Evolutionary conservation across 2,113 vertebrate species (phyloP).

Genomic region (Haplochromis burtoni): DNA sequence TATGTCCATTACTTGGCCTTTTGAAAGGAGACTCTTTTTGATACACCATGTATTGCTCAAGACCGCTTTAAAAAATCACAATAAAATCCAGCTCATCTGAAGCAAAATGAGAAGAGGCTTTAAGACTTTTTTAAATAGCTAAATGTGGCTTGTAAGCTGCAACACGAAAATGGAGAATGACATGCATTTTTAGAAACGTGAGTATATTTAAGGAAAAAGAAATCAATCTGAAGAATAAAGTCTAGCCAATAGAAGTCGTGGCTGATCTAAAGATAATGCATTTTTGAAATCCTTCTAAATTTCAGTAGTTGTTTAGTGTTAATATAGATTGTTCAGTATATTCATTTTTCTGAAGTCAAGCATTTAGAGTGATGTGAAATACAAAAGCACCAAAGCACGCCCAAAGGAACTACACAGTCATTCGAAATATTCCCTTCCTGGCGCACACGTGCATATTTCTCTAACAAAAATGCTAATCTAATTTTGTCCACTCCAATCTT

Average conservation of each 20-base stretch:
- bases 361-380: conserved; percentile 30
- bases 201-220: not conserved
- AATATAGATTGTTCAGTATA: not conserved
- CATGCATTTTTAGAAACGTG: not conserved
- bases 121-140: not conserved
- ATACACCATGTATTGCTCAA: not conserved
- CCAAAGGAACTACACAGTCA: not conserved
- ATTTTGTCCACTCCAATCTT: conserved; percentile 56
- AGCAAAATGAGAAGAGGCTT: not conserved
- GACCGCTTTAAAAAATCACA: not conserved
- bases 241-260: not conserved
- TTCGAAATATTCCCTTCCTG: not conserved
- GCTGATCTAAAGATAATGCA: not conserved
- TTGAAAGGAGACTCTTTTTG: not conserved
- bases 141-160: not conserved
- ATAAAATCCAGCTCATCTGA: accelerated
- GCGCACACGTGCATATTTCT: conserved; percentile 35
- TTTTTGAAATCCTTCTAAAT: not conserved
- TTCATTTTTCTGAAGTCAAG: conserved; percentile 3
- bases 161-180: accelerated
- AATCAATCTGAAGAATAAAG: not conserved
- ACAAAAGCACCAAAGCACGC: conserved; percentile 11
- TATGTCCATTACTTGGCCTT: not conserved
- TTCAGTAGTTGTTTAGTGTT: not conserved
- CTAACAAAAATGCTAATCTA: conserved; percentile 57